phyloP scores from a whole-genome alignment of 2,888 invertebrate genomes.

The Autographa gamma region DNA sequence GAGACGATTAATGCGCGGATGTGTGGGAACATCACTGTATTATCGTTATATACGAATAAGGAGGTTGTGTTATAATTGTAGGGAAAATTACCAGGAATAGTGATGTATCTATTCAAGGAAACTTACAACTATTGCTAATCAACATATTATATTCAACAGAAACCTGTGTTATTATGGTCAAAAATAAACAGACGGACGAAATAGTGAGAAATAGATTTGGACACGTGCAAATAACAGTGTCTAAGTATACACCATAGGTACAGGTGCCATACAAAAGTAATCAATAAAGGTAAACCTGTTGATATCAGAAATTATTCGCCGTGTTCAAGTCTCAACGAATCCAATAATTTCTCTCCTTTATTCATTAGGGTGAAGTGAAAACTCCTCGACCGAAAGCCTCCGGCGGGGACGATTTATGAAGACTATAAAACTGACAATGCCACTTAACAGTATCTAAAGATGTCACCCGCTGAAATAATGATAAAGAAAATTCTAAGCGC shows the following conservation, averaged over 20 bases:
- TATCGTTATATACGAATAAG: neutral
- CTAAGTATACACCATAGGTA: no score
- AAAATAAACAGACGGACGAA: no score
- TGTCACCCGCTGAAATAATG: conserved; percentile 9
- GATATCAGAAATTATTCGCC: conserved; percentile 6
- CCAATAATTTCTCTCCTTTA: conserved; percentile 38
- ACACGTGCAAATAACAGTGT: no score
- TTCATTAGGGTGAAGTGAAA: conserved; percentile 47
- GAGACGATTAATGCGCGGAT: conserved; percentile 52
- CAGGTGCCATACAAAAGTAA: neutral
- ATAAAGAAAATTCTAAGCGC: conserved; percentile 7
- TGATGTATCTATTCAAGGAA: neutral
- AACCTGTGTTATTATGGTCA: no score
- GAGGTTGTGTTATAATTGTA: neutral
- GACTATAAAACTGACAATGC: conserved; percentile 68
- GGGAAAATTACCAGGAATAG: neutral
- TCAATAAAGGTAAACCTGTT: conserved; percentile 27
- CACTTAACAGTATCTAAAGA: conserved; percentile 60
- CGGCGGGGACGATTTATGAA: conserved; percentile 61
- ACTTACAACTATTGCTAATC: no score
- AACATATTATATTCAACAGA: no score
- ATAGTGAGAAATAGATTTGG: no score
- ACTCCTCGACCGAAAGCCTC: conserved; percentile 39
- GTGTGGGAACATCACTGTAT: conserved; percentile 6
- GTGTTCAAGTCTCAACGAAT: conserved; percentile 17